Evolutionary conservation across 1,140 invertebrate genomes (phyloP), one percentile per base, ranked within the genome.

Genomic region (Papilio polyxenes): DNA sequence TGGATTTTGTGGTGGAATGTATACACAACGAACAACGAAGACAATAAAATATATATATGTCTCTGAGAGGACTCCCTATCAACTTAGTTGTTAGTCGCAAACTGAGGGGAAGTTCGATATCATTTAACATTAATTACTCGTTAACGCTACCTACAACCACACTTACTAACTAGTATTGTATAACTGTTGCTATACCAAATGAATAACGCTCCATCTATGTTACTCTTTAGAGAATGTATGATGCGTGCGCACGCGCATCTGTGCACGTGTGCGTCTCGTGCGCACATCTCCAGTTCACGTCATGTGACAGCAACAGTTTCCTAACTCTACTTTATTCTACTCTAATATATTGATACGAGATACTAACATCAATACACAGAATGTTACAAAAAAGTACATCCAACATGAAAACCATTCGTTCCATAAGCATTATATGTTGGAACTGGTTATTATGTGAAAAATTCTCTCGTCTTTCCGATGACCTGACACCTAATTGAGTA

Each of bases 1-100:
- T 91, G 89, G 89, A 90, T 87, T 81, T 85, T 88, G 84, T 91
- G 87, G 87, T 87, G 88, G 87, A 90, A 90, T 88, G 87, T 87
- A 81, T 83, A 85, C 82, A 83, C 48, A 69, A 87, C 65, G 82
- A 44, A 83, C 48, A 69, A 87, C 65, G 82, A 44, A 31, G 74
- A 44, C 3, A 83, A 87, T 20, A 23, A 65, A 31, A 23, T 65
- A 6, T 7, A 65, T 82, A 83, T 79, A 79, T 76, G 82, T 84
- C 84, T 83, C 85, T 2, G 86, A 88, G 83, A 83, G 84, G 48
- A 23, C n/a, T 7, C 48, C 15, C 44, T 75, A 4, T 75, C 40
- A n/a, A 75, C 15, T 75, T 15, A 75, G 31, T 40, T 13, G 13
- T 53, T 13, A 53, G 51, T 53, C 44, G 31, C 37, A 44, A 74